Conservation (phyloP, 2,888 invertebrate genomes). For the Aphrophora alni region DNA sequence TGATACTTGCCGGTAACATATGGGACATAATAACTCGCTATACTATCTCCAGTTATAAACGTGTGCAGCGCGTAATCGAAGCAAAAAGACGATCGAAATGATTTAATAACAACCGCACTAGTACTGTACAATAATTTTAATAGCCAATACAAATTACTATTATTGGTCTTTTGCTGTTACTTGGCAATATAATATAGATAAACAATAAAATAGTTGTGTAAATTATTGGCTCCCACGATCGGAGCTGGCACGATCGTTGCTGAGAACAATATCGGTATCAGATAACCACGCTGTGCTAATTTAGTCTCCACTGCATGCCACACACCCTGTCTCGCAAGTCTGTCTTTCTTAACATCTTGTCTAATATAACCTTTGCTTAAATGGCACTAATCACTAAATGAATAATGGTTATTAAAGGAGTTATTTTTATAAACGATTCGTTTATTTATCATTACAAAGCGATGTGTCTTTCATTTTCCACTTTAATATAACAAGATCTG, state of each 20-base stretch:
- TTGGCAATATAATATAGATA: conserved; percentile 19
- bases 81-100: conserved; percentile 7
- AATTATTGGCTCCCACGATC: conserved; percentile 19
- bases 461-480: too few species aligned
- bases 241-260: background rate
- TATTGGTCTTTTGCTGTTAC: background rate
- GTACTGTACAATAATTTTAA: background rate
- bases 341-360: too few species aligned
- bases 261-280: conserved; percentile 11
- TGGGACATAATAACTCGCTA: background rate
- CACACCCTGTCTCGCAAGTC: too few species aligned
- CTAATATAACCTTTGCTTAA: too few species aligned
- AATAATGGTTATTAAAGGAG: too few species aligned
- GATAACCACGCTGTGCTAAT: background rate
- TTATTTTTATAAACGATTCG: too few species aligned
- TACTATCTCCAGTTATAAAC: background rate
- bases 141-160: conserved; percentile 11
- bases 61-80: conserved; percentile 2
- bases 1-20: background rate
- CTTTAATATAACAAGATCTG: too few species aligned
- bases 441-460: too few species aligned
- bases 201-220: conserved; percentile 20
- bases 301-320: background rate
- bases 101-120: conserved; percentile 15
- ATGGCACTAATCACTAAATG: too few species aligned